Conservation (phyloP, 2,797 vertebrate species). For the Chelon labrosus region DNA sequence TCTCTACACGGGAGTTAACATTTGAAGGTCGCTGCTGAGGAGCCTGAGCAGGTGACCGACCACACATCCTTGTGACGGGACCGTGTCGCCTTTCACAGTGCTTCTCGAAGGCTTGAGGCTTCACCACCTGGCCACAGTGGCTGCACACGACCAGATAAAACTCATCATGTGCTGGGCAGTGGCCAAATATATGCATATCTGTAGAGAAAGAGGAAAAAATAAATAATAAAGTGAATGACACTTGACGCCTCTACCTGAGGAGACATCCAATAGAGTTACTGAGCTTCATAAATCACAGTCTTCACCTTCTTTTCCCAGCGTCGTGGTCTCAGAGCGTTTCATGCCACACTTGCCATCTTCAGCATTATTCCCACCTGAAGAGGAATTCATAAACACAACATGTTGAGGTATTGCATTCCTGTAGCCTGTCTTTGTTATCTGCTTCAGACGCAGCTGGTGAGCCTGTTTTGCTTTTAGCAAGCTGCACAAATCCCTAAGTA, state of each 20-base stretch:
- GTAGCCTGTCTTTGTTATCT: not conserved
- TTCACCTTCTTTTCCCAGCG: conserved; percentile 92
- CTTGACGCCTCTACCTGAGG: not conserved
- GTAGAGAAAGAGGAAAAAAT: conserved; percentile 54
- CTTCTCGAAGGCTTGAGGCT: conserved; percentile 94
- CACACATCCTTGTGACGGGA: conserved; percentile 83
- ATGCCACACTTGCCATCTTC: conserved; percentile 86
- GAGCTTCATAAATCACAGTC: conserved; percentile 1
- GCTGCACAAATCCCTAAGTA: conserved; percentile 30
- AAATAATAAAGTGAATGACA: not conserved
- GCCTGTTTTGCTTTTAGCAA: not conserved
- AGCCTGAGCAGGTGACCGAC: conserved; percentile 67
- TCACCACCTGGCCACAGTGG: conserved; percentile 94
- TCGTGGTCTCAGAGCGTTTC: conserved; percentile 88
- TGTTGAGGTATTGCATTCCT: not conserved
- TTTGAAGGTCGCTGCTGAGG: conserved; percentile 78
- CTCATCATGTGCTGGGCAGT: conserved; percentile 92
- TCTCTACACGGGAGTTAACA: conserved; percentile 64
- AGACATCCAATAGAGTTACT: not conserved
- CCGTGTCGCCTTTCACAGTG: conserved; percentile 92
- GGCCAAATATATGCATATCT: conserved; percentile 96
- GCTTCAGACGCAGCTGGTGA: not conserved
- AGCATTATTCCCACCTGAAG: conserved; percentile 74
- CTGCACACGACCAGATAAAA: conserved; percentile 94
- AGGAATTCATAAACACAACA: conserved; percentile 21